phyloP scores from a whole-genome alignment of 2,113 vertebrate species.

The Glaucomys volans region DNA sequence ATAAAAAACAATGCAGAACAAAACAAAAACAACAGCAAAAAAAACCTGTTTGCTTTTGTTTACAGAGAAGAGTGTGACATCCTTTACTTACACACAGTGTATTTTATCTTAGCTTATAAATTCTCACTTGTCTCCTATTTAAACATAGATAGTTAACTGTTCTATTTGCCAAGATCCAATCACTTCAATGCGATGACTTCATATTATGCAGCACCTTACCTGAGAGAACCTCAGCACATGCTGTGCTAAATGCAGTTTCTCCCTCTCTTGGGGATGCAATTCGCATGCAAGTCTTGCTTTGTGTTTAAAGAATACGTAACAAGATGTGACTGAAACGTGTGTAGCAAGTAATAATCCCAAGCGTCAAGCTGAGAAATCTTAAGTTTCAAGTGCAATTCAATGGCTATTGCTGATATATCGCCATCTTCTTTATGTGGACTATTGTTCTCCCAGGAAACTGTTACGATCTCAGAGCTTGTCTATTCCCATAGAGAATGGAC shows the following conservation, averaged over 20 bases:
- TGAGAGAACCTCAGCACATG: neutral
- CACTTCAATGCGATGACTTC: slow-evolving; percentile 19
- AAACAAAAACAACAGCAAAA: neutral
- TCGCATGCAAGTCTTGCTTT: neutral
- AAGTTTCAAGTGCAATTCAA: neutral
- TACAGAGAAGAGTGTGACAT: slow-evolving; percentile 49
- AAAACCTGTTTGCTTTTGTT: slow-evolving; percentile 58
- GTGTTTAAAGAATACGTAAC: neutral
- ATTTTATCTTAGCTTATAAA: slow-evolving; percentile 72
- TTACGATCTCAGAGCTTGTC: neutral
- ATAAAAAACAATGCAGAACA: slow-evolving; percentile 1
- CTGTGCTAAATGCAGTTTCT: slow-evolving; percentile 7
- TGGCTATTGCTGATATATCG: neutral
- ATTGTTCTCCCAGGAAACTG: neutral
- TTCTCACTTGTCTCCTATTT: slow-evolving; percentile 55
- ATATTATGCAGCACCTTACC: slow-evolving; percentile 21
- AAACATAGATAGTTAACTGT: slow-evolving; percentile 66
- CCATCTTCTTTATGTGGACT: neutral
- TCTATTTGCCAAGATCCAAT: slow-evolving; percentile 60
- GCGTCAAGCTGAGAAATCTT: neutral
- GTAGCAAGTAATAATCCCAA: neutral
- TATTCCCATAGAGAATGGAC: neutral
- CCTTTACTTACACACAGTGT: slow-evolving; percentile 30
- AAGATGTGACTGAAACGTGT: neutral
- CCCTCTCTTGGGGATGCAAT: neutral